Evolutionary conservation across 1,140 invertebrate genomes (phyloP).

Genomic region (Saccostrea glomerata): DNA sequence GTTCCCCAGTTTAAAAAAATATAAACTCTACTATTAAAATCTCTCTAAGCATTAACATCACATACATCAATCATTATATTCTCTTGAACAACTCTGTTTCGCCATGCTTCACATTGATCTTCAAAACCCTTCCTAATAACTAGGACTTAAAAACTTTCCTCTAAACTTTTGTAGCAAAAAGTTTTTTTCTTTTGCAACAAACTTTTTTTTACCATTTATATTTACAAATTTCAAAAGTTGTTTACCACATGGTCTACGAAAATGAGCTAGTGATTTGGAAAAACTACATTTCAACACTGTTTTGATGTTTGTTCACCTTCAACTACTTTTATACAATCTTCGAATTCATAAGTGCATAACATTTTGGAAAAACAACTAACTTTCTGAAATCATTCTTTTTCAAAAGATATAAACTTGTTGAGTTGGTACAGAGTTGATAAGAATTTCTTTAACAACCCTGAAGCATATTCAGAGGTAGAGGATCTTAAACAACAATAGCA

Average conservation of each 20-base stretch:
- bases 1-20: not conserved
- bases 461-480: not conserved
- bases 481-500: not conserved
- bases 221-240: too few species aligned
- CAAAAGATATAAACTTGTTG: slow-evolving; percentile 19
- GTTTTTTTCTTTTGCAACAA: slow-evolving; percentile 3
- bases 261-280: slow-evolving; percentile 4
- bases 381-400: not conserved
- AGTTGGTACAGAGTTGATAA: not conserved
- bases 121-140: slow-evolving; percentile 11
- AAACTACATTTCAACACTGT: slow-evolving; percentile 6
- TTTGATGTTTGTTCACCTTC: not conserved
- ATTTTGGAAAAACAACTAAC: slow-evolving; percentile 7
- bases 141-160: not conserved
- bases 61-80: slow-evolving; percentile 20
- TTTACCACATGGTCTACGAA: slow-evolving; percentile 3
- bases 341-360: not conserved
- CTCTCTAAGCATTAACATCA: slow-evolving; percentile 3
- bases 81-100: not conserved
- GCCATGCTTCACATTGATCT: too few species aligned
- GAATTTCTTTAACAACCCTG: not conserved
- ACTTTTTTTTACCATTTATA: too few species aligned
- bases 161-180: slow-evolving; percentile 19
- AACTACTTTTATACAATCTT: not conserved
- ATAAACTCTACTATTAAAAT: slow-evolving; percentile 10